A percentile compares a stretch with the other conserved stretches of the same genome.
phyloP scores from a whole-genome alignment of 2,888 invertebrate species.

The Eristalis intricaria region DNA sequence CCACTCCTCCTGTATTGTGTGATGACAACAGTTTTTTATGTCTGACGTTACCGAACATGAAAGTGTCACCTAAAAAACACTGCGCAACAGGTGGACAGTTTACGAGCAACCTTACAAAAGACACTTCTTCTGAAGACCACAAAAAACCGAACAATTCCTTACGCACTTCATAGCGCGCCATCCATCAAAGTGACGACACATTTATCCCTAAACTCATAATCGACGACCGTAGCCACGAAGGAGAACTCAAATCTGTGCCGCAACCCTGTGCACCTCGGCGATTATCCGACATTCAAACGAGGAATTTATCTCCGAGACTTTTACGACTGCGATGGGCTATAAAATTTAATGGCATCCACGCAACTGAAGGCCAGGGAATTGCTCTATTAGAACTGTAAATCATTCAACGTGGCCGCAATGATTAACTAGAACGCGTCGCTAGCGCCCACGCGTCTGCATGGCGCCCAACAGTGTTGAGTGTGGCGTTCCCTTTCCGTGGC shows the following conservation, averaged over 20 bases:
- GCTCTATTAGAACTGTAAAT: conserved; percentile 30
- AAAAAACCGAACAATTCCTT: neutral
- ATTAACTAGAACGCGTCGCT: conserved; percentile 36
- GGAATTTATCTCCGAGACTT: neutral
- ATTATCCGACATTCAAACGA: neutral
- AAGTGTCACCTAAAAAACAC: neutral
- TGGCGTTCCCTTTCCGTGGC: neutral
- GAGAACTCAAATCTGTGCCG: neutral
- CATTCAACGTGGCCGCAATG: conserved; percentile 34
- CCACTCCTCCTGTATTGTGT: too few relatives aligned
- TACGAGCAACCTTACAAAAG: neutral
- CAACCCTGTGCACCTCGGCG: neutral
- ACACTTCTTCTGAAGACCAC: neutral
- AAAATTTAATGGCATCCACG: neutral
- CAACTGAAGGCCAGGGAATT: neutral
- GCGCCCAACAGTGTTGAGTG: neutral
- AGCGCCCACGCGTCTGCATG: neutral
- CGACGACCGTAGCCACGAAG: neutral
- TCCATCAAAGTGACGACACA: neutral
- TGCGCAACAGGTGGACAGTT: neutral
- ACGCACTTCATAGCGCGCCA: neutral
- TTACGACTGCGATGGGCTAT: neutral
- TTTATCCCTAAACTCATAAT: neutral
- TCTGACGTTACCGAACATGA: neutral
- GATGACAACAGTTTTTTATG: too few relatives aligned